Evolutionary conservation across 1,140 invertebrate species (phyloP), one percentile per base, ranked within the genome.

Genomic region (Drosophila hydei): DNA sequence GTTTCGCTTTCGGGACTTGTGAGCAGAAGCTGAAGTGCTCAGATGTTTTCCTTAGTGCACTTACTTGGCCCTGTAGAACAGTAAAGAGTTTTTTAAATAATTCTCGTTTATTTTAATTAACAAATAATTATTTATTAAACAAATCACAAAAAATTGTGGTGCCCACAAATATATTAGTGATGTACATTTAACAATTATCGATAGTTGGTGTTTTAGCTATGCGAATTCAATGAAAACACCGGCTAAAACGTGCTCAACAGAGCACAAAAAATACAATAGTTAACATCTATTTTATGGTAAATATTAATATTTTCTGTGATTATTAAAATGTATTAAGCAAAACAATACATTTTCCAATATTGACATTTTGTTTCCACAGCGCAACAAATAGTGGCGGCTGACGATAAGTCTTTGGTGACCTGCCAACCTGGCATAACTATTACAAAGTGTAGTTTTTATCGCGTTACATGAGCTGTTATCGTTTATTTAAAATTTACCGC

Each of bases 371-470:
- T 0, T 12, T 11, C 9, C 30, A 11, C 2, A 12, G 9, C 9
- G 11, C 18, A 4, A 23, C 3, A 25, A 7, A 9, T 38, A 8
- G 21, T 50, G 45, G 58, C 1, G 43, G 58, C 1, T 16, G 43
- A 1, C 30, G 8, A 60, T 60, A 21, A 21, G 9, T 23, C 0
- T 11, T 11, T 25, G 5, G 2, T 0, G 56, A 9, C 11, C 69
- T 68, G 64, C 70, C 64, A 72, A 72, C 63, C 33, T 40, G 33
- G 14, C 8, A n/a, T n/a, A n/a, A n/a, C n/a, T n/a, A n/a, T 19
- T 0, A 30, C 11, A 4, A 5, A 11, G 6, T 9, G 18, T 9
- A 7, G 2, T 30, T 33, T 7, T 9, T 2, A 12, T 16, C 1
- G 1, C 6, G 5, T 2, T 33, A 18, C n/a, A 23, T 23, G 9